Evolutionary conservation across 2,797 vertebrate species (phyloP), one percentile per base, ranked within the genome.

Genomic region (Allobates femoralis): DNA sequence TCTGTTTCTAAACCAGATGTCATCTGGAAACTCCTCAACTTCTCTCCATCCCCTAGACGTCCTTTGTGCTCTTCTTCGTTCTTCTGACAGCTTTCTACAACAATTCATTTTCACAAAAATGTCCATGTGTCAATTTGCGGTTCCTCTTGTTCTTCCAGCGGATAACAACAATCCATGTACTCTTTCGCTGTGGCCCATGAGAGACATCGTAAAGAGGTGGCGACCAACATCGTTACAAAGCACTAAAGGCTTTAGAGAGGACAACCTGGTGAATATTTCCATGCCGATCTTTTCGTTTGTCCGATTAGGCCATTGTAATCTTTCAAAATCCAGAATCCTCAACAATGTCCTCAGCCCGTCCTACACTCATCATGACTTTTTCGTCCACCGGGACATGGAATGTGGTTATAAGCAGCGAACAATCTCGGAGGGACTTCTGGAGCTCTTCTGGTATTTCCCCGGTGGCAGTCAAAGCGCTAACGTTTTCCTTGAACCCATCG

Each of bases 271-370:
- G 50, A 90, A 93, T 32, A 91, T 89, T 14, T 84, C 92, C 74
- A 89, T 94, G 21, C 90, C 87, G 5, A 60, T 81, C 91, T 87
- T 94, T 74, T 88, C 93, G 89, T 93, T 93, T 0, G 90, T 92
- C 32, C 90, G 92, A 76, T 69, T 93, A 88, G 92, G 92, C 0
- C 90, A 89, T 51, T 90, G 88, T 53, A 90, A 85, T 74, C 84
- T 92, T 34, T 97, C 96, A 50, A 97, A 97, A 92, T 97, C 96
- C 30, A 90, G 92, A 82, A 91, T 96, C 21, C 92, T 97, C 53
- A 97, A 95, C 30, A 88, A 88, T 5, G 14, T 96, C 53, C 90
- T 96, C n/a, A 91, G 91, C 77, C 90, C 91, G 0, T 67, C 84
- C 10, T 86, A 91, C 69, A 89, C 94, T 81, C 92, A 93, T 78